Evolutionary conservation across 2,797 vertebrate genomes (phyloP), one percentile per base, ranked within the genome.

Genomic region (Chelmon rostratus): DNA sequence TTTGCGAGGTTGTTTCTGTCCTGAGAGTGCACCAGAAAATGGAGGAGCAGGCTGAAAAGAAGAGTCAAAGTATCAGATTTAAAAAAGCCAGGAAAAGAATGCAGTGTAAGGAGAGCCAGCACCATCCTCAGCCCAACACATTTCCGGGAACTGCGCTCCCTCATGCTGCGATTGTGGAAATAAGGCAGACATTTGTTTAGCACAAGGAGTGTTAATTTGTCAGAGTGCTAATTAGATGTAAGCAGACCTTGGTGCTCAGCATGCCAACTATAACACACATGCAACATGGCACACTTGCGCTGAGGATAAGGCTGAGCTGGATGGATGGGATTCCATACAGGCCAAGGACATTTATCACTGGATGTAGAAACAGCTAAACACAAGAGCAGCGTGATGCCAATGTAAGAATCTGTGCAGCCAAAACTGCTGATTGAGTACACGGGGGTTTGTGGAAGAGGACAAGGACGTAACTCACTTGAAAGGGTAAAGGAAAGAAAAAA

Each of bases 141-240:
- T 73, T 87, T 90, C 75, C 47, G 44, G 78, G 76, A 91, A 90
- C 40, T 33, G 28, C 35, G 46, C 38, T 77, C 33, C 11, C 53
- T 78, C 59, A 64, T 25, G 71, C 70, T 66, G 76, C 49, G 76
- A 84, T 70, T 79, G 28, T 31, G 76, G 70, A 85, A 87, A 81
- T 67, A 68, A 76, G 31, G 64, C 73, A 57, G 76, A 82, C 73
- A 70, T 86, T 89, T 81, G 79, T 87, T 90, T 82, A 86, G 80
- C 76, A 68, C 38, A 59, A 18, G 42, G 46, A 81, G 87, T 80
- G 81, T 87, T 85, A 88, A 87, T 90, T 92, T 90, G 84, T 88
- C 82, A 84, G 71, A 46, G 79, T 28, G 79, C 56, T 88, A 90
- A 90, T 90, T 84, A 85, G 66, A 81, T 77, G 67, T 73, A 77